These are phyloP conservation scores for Phyllotreta cruciferae DNA, from an alignment of 2,888 invertebrate species.

Conservation along the genomic window DNA sequence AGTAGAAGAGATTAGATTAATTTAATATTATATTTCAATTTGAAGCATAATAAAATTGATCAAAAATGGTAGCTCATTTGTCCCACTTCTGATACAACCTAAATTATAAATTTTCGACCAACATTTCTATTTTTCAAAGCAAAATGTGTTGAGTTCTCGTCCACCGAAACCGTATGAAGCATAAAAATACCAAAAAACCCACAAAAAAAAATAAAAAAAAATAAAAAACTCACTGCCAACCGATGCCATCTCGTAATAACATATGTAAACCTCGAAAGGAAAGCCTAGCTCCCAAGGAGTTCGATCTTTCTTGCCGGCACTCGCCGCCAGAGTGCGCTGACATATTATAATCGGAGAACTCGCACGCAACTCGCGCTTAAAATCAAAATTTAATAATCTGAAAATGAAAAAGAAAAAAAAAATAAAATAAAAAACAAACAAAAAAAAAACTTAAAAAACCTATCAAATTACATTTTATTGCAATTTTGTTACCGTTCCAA, in stretches of 20 bases:
- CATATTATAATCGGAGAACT: slow-evolving; percentile 50
- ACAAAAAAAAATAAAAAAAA: slow-evolving; percentile 34
- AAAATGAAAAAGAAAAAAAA: slow-evolving; percentile 33
- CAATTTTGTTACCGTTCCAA: too few species aligned
- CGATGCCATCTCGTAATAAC: slow-evolving; percentile 56
- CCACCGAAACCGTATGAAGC: background rate
- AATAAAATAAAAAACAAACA: slow-evolving; percentile 28
- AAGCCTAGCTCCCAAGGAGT: slow-evolving; percentile 54
- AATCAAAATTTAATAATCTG: slow-evolving; percentile 28
- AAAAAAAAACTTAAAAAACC: slow-evolving; percentile 1
- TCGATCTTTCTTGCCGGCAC: slow-evolving; percentile 54
- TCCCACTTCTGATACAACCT: too few species aligned
- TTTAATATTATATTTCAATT: too few species aligned
- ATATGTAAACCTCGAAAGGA: slow-evolving; percentile 55
- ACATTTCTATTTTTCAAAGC: background rate
- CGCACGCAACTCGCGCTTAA: slow-evolving; percentile 20
- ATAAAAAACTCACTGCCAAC: slow-evolving; percentile 54
- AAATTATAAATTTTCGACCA: background rate
- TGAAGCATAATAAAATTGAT: too few species aligned
- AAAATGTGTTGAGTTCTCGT: background rate
- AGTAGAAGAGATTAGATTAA: too few species aligned
- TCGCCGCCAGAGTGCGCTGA: slow-evolving; percentile 57
- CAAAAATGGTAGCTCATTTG: too few species aligned
- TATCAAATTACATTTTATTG: background rate
- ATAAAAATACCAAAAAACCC: background rate